Percentiles rank a stretch among this genome's conserved stretches.
Conservation (phyloP, 2,888 invertebrate genomes). For the Napeogenes inachia region DNA sequence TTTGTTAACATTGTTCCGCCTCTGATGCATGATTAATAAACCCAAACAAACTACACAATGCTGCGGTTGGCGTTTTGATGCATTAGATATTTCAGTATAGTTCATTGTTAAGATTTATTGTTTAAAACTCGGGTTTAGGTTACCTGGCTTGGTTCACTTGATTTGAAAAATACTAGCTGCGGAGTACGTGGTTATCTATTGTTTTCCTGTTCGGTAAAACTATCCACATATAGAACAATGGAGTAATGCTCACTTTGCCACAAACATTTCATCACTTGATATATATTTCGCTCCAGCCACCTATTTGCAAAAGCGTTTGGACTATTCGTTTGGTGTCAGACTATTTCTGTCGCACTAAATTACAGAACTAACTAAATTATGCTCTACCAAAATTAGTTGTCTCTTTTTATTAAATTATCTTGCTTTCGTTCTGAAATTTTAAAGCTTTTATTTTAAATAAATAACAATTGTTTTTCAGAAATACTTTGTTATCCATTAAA, state of each 20-base stretch:
- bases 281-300: slow-evolving; percentile 33
- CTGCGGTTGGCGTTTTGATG: slow-evolving; percentile 23
- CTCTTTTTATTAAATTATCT: not conserved
- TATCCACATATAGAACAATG: slow-evolving; percentile 30
- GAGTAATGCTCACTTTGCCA: slow-evolving; percentile 30
- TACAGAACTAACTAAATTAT: slow-evolving; percentile 26
- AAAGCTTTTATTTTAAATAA: not conserved
- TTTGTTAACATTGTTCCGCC: not conserved
- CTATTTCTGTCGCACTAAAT: slow-evolving; percentile 31
- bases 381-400: slow-evolving; percentile 13
- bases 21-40: not conserved
- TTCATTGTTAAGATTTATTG: slow-evolving; percentile 32
- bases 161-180: slow-evolving; percentile 33
- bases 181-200: slow-evolving; percentile 33
- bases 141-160: slow-evolving; percentile 32
- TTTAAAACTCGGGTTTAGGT: slow-evolving; percentile 24
- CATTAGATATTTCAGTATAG: slow-evolving; percentile 25
- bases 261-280: slow-evolving; percentile 33
- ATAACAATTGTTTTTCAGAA: not conserved
- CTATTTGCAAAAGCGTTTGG: slow-evolving; percentile 34
- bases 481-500: slow-evolving; percentile 3
- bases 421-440: not conserved
- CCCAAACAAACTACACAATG: slow-evolving; percentile 5
- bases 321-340: slow-evolving; percentile 35
- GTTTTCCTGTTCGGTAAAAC: slow-evolving; percentile 33